Conservation (phyloP, 2,797 vertebrate species). For the Fringilla coelebs region DNA sequence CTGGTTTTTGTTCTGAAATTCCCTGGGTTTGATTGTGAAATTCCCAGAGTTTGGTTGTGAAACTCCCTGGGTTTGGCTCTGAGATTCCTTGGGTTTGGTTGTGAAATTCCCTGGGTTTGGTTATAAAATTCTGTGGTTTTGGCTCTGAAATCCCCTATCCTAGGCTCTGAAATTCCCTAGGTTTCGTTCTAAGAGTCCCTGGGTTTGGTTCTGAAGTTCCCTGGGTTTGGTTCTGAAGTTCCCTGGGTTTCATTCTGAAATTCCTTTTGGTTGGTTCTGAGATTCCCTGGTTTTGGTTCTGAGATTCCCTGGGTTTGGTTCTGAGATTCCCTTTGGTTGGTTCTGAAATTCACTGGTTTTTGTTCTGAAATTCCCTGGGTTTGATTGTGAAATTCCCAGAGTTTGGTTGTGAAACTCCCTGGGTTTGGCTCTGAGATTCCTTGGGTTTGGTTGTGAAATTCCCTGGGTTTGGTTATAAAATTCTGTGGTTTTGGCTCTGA, state of each 20-base stretch:
- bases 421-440: too few relatives aligned
- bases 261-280: background rate
- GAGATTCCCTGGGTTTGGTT: fast-evolving
- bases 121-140: background rate
- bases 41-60: background rate
- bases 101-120: background rate
- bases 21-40: background rate
- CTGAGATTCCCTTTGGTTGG: fast-evolving
- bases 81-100: too few relatives aligned
- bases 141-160: fast-evolving
- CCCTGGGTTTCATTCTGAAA: fast-evolving
- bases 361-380: fast-evolving
- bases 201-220: background rate
- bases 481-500: too few relatives aligned
- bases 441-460: background rate
- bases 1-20: too few relatives aligned
- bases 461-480: background rate
- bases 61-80: background rate
- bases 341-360: fast-evolving
- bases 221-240: fast-evolving
- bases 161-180: fast-evolving
- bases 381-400: background rate
- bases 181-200: fast-evolving
- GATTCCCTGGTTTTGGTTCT: fast-evolving
- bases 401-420: background rate